phyloP scores from a whole-genome alignment of 2,113 vertebrate species.

The Hyaena hyaena region DNA sequence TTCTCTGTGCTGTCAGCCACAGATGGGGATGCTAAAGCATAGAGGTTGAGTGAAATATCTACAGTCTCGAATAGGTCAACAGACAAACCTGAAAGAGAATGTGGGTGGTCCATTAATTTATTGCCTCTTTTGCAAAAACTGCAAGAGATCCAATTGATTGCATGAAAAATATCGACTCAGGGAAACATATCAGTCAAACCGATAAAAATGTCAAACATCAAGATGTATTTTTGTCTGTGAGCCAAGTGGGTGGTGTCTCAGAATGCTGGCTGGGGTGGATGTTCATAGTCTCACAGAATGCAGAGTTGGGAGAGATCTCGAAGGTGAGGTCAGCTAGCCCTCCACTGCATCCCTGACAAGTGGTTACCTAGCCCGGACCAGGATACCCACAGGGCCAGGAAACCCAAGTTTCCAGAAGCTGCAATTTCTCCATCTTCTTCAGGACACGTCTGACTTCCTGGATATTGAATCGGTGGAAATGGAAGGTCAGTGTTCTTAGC shows the following conservation, averaged over 20 bases:
- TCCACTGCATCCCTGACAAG: neutral
- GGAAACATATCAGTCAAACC: slow-evolving; percentile 58
- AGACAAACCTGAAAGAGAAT: slow-evolving; percentile 34
- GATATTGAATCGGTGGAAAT: neutral
- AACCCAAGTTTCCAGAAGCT: neutral
- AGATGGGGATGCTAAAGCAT: neutral
- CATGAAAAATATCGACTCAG: slow-evolving; percentile 58
- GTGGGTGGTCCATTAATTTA: slow-evolving; percentile 49
- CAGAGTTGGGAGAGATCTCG: neutral
- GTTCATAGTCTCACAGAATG: neutral
- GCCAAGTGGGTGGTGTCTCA: neutral
- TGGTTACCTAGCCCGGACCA: neutral
- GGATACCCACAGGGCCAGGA: neutral
- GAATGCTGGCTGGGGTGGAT: neutral
- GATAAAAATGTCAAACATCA: slow-evolving; percentile 64
- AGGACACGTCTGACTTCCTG: neutral
- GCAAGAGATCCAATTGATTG: slow-evolving; percentile 24
- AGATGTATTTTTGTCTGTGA: slow-evolving; percentile 42
- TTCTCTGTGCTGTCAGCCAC: neutral
- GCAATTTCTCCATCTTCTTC: neutral
- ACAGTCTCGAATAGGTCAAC: neutral
- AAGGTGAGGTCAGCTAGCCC: neutral
- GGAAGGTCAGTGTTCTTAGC: neutral
- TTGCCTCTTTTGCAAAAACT: slow-evolving; percentile 19
- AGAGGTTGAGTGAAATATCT: neutral